Conservation (phyloP, 2,888 invertebrate genomes). For the Poecilobothrus nobilitatus region DNA sequence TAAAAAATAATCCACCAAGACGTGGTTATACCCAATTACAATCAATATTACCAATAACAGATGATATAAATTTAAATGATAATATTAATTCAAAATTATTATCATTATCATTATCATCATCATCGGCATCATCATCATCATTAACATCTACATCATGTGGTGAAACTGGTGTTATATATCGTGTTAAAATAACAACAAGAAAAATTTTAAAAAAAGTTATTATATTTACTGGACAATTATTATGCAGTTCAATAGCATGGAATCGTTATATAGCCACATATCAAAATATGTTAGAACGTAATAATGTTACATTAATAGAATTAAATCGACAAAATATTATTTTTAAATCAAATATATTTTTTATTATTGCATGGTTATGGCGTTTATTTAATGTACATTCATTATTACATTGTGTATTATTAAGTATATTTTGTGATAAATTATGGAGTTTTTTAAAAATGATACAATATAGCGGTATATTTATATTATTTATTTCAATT, state of each 20-base stretch:
- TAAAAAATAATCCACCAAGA: conserved; percentile 64
- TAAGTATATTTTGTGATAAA: conserved; percentile 74
- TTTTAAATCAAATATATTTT: conserved; percentile 65
- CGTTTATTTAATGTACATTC: conserved; percentile 71
- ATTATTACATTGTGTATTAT: conserved; percentile 61
- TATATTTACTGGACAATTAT: conserved; percentile 60
- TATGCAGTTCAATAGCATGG: conserved; percentile 71
- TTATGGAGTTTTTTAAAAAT: conserved; percentile 66
- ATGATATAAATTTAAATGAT: conserved; percentile 29
- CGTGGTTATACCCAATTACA: conserved; percentile 64
- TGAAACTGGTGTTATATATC: conserved; percentile 52
- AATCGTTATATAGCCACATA: conserved; percentile 75
- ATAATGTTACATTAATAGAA: conserved; percentile 48
- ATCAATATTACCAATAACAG: conserved; percentile 47
- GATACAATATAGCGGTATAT: conserved; percentile 63
- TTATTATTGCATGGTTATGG: conserved; percentile 66
- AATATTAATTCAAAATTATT: neutral
- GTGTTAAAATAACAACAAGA: conserved; percentile 58
- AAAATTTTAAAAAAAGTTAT: conserved; percentile 57
- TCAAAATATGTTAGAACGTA: conserved; percentile 64
- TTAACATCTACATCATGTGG: conserved; percentile 19
- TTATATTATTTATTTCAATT: conserved; percentile 57
- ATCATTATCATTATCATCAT: neutral
- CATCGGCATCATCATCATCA: neutral
- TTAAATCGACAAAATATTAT: conserved; percentile 50